Evolutionary conservation across 2,888 invertebrate genomes (phyloP), one percentile per base, ranked within the genome.

Genomic region (Scrobipalpa costella): DNA sequence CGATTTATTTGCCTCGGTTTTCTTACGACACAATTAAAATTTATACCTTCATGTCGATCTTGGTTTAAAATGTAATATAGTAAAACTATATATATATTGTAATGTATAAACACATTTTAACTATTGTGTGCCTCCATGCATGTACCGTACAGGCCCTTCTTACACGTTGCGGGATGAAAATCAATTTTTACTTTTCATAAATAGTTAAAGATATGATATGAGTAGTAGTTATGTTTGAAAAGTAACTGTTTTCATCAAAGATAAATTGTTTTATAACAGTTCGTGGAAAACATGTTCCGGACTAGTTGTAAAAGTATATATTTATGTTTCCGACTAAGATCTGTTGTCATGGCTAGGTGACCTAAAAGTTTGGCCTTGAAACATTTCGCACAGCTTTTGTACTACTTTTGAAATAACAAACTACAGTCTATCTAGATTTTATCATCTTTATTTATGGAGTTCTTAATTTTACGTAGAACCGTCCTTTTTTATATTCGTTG

Each of bases 281-380:
- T 13, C 13, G 40, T 44, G n/a, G 44, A 44, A 44, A n/a, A 3
- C n/a, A n/a, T 44, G 50, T 13, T 52, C 27, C 50, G 50, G 50
- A 2, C 21, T 17, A 52, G 50, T 21, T 52, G 13, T 19, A 52
- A 19, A 21, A 52, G n/a, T 15, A 15, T 15, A 15, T 44, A 44
- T 44, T 44, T 44, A 44, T 44, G 44, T 44, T 44, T 52, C 21
- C 21, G 50, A 13, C 50, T 52, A 49, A n/a, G 49, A 13, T 52
- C 2, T 52, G 21, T 21, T 21, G 50, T 52, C 15, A 49, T 15
- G 33, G 15, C 47, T 34, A 33, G 17, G 17, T 50, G 63, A 63
- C 63, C 63, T 63, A 73, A 73, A 77, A 75, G 70, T 71, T 75
- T 75, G 73, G 72, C 79, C 79, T 81, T 78, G 75, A 66, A 69